Conservation (phyloP, 2,797 vertebrate genomes). For the Acridotheres tristis region DNA sequence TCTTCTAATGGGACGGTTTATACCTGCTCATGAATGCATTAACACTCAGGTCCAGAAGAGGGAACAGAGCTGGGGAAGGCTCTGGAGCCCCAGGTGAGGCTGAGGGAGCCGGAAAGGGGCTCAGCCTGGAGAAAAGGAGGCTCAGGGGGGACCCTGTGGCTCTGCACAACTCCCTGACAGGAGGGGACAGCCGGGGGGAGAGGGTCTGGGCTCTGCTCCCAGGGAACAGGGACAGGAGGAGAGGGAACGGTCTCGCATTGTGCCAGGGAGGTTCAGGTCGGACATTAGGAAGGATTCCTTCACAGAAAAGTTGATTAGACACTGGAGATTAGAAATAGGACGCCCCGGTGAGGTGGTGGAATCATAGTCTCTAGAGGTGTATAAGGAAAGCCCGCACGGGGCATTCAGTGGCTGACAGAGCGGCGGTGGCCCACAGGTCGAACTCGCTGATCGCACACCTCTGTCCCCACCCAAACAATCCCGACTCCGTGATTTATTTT, state of each 20-base stretch:
- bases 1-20: rapidly evolving
- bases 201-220: rapidly evolving
- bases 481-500: neutral
- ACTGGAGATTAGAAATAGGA: neutral
- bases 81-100: rapidly evolving
- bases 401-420: too few relatives aligned
- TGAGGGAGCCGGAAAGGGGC: neutral
- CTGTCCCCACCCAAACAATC: neutral
- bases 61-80: neutral
- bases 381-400: neutral
- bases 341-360: rapidly evolving
- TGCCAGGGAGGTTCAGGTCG: rapidly evolving
- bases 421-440: rapidly evolving
- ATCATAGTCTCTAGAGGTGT: rapidly evolving
- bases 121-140: neutral
- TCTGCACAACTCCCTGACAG: neutral
- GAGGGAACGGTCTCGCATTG: rapidly evolving
- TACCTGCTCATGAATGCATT: rapidly evolving
- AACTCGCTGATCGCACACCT: rapidly evolving
- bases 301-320: neutral
- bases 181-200: neutral
- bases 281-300: neutral
- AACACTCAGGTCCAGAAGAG: neutral
- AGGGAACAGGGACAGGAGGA: too few relatives aligned
- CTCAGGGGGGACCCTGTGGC: rapidly evolving